These are phyloP conservation scores for Drosophila multiciliata DNA, from an alignment of 2,888 invertebrate species.

Conservation along the genomic window DNA sequence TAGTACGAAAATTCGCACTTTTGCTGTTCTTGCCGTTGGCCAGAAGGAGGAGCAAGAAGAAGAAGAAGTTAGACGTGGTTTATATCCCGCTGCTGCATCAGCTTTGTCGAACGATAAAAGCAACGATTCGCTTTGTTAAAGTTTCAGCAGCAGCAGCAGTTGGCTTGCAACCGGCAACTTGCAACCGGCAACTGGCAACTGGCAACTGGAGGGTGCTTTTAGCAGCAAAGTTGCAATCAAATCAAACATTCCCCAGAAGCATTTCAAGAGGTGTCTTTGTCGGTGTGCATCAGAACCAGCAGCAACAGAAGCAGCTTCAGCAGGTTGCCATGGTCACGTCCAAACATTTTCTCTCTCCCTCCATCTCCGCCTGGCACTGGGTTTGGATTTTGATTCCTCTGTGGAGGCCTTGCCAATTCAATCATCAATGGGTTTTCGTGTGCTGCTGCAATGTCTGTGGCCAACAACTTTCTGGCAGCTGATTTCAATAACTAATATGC, in stretches of 20 bases:
- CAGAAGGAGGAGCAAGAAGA: too few species aligned
- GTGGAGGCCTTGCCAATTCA: constrained; percentile 61
- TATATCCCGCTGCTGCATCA: constrained; percentile 1
- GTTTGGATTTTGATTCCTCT: constrained; percentile 46
- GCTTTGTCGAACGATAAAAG: constrained; percentile 50
- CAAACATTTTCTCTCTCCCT: constrained; percentile 49
- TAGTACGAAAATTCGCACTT: constrained; percentile 56
- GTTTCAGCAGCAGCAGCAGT: constrained; percentile 58
- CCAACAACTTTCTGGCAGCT: constrained; percentile 78
- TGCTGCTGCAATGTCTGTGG: constrained; percentile 45
- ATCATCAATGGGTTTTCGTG: constrained; percentile 62
- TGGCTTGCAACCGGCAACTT: constrained; percentile 46
- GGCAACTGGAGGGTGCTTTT: constrained; percentile 46
- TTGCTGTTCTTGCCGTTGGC: constrained; percentile 8
- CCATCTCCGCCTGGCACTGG: constrained; percentile 11
- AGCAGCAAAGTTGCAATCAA: constrained; percentile 69
- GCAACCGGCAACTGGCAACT: constrained; percentile 46
- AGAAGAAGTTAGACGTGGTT: background rate
- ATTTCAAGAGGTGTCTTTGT: constrained; percentile 65
- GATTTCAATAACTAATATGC: constrained; percentile 81
- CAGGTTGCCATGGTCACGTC: constrained; percentile 74
- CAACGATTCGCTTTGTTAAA: constrained; percentile 71
- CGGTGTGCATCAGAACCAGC: constrained; percentile 8
- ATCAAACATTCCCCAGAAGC: constrained; percentile 75
- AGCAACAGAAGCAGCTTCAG: constrained; percentile 12